A percentile compares a stretch with the other conserved stretches of the same genome.
These are phyloP conservation scores for Perognathus longimembris DNA, from an alignment of 2,113 vertebrate species.

Conservation along the genomic window DNA sequence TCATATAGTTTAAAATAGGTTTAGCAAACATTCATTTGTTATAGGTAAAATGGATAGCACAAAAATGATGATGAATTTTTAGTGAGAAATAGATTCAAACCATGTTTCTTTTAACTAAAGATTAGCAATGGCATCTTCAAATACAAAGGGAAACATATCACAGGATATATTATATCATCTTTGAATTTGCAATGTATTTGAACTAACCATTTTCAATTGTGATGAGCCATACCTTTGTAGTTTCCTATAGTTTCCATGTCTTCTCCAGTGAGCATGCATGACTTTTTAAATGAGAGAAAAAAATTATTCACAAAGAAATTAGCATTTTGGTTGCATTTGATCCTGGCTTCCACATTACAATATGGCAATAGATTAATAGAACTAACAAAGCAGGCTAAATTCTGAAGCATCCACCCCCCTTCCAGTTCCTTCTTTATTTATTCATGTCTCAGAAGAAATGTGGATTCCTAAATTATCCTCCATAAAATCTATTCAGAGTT, in stretches of 20 bases:
- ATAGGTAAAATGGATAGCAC: background rate
- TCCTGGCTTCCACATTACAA: slow-evolving; percentile 39
- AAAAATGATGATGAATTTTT: background rate
- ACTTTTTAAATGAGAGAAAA: slow-evolving; percentile 62
- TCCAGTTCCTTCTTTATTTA: slow-evolving; percentile 65
- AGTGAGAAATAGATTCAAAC: slow-evolving; percentile 35
- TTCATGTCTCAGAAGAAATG: slow-evolving; percentile 71
- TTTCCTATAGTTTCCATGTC: slow-evolving; percentile 42
- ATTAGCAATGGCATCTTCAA: background rate
- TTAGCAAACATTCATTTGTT: slow-evolving; percentile 31
- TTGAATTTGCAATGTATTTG: slow-evolving; percentile 1
- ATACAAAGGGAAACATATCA: background rate
- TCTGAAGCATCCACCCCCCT: slow-evolving; percentile 50
- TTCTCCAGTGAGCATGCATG: slow-evolving; percentile 37
- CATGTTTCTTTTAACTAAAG: background rate
- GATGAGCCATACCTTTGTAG: slow-evolving; percentile 10
- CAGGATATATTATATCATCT: background rate
- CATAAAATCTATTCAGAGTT: slow-evolving; percentile 71
- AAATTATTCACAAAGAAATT: slow-evolving; percentile 61
- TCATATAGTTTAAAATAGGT: slow-evolving; percentile 30
- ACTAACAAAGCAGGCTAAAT: slow-evolving; percentile 54
- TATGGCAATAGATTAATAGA: slow-evolving; percentile 59
- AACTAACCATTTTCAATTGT: slow-evolving; percentile 51
- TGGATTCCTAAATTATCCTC: slow-evolving; percentile 73
- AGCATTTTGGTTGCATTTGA: slow-evolving; percentile 60